A percentile compares a stretch with the other conserved stretches of the same genome.
These are phyloP conservation scores for Argyrosomus regius DNA, from an alignment of 2,797 vertebrate species.

Conservation along the genomic window DNA sequence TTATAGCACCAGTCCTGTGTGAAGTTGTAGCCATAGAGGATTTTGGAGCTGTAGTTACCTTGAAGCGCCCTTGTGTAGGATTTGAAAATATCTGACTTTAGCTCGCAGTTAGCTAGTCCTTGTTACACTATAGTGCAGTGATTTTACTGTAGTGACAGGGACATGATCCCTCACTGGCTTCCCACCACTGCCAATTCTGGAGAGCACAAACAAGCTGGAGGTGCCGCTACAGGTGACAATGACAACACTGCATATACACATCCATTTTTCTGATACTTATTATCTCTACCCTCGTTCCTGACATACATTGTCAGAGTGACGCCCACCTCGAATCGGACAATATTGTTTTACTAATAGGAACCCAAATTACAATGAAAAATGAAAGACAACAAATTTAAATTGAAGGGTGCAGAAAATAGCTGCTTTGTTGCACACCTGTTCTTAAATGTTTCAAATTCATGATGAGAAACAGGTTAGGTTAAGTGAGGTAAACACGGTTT, in stretches of 20 bases:
- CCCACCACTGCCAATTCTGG: background rate
- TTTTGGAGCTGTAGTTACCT: constrained; percentile 9
- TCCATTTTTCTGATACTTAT: constrained; percentile 9
- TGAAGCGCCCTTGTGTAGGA: background rate
- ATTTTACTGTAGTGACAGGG: background rate
- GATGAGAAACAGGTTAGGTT: constrained; percentile 23
- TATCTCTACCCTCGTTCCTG: background rate
- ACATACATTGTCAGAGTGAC: constrained; percentile 2
- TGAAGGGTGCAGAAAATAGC: background rate
- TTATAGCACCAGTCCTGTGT: constrained; percentile 1
- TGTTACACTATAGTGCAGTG: background rate
- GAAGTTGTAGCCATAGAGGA: background rate
- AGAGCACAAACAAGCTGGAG: background rate
- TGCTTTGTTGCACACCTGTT: background rate
- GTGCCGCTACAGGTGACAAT: background rate
- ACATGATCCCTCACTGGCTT: constrained; percentile 20
- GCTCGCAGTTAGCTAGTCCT: background rate
- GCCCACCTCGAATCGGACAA: background rate
- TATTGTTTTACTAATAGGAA: background rate
- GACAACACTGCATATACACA: constrained; percentile 1
- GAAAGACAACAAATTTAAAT: constrained; percentile 20
- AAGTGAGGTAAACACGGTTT: constrained; percentile 12
- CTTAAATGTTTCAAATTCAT: constrained; percentile 11
- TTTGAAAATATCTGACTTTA: background rate
- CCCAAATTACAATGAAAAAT: background rate